Evolutionary conservation across 2,113 vertebrate genomes (phyloP).

Genomic region (Aspidoscelis tigris): DNA sequence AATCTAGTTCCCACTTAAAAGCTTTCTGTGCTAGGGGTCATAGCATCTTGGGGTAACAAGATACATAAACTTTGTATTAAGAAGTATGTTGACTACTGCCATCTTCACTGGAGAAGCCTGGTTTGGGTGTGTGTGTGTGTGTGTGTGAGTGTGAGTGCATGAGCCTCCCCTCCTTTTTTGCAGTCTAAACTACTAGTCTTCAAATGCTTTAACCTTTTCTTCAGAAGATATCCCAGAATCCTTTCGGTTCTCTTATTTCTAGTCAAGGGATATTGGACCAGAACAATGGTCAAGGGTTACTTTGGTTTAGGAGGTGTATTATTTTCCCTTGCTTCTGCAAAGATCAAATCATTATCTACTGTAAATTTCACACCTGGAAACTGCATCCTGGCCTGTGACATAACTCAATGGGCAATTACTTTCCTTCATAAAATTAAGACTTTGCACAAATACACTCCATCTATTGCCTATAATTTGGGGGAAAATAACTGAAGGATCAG

Average conservation of each 20-base stretch:
- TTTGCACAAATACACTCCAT: accelerated
- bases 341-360: neutral
- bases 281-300: neutral
- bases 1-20: neutral
- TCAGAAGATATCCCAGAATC: neutral
- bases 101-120: no score
- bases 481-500: conserved; percentile 45
- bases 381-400: neutral
- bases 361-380: neutral
- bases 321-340: neutral
- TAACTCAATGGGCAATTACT: neutral
- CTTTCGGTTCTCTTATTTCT: neutral
- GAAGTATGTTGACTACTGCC: neutral
- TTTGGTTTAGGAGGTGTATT: neutral
- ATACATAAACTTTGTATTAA: neutral
- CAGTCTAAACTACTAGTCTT: no score
- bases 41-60: neutral
- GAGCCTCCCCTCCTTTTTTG: no score
- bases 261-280: no score
- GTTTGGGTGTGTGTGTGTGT: no score
- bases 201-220: neutral
- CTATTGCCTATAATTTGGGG: conserved; percentile 26
- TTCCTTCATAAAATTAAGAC: neutral
- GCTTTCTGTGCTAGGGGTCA: neutral
- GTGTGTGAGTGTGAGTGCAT: no score